Conservation (phyloP, 2,888 invertebrate species). For the Hecatera dysodea region DNA sequence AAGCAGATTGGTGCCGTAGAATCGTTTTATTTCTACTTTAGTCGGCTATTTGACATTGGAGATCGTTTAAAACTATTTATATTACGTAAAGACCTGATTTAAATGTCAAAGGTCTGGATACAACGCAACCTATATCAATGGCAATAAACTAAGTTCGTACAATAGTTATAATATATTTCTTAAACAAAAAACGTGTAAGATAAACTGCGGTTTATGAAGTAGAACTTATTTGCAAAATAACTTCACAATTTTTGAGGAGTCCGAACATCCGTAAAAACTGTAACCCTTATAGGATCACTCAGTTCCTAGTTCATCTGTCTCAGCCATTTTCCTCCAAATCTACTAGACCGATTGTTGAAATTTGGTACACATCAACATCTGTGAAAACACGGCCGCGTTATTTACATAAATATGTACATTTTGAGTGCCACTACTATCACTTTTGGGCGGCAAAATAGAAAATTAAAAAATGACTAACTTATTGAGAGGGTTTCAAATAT, state of each 20-base stretch:
- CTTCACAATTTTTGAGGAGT: not conserved
- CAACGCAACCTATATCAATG: slow-evolving; percentile 15
- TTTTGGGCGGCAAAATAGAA: too few relatives aligned
- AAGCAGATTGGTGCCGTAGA: not conserved
- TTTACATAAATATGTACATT: too few relatives aligned
- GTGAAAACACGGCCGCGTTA: too few relatives aligned
- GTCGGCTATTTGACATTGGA: not conserved
- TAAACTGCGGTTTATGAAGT: not conserved
- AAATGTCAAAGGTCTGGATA: slow-evolving; percentile 36
- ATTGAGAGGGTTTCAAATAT: too few relatives aligned
- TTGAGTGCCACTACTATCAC: too few relatives aligned
- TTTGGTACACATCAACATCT: too few relatives aligned
- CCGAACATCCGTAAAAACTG: too few relatives aligned
- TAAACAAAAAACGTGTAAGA: not conserved
- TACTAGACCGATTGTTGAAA: too few relatives aligned
- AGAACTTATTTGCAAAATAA: not conserved
- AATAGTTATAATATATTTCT: not conserved
- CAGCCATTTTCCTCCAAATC: too few relatives aligned
- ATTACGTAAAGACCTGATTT: slow-evolving; percentile 7
- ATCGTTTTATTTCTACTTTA: not conserved
- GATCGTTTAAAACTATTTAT: slow-evolving; percentile 17
- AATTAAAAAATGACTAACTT: too few relatives aligned
- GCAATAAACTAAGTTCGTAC: slow-evolving; percentile 13
- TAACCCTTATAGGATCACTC: too few relatives aligned
- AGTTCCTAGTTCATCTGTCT: too few relatives aligned